Evolutionary conservation across 2,888 invertebrate species (phyloP).

Genomic region (Leucophora obtusa): DNA sequence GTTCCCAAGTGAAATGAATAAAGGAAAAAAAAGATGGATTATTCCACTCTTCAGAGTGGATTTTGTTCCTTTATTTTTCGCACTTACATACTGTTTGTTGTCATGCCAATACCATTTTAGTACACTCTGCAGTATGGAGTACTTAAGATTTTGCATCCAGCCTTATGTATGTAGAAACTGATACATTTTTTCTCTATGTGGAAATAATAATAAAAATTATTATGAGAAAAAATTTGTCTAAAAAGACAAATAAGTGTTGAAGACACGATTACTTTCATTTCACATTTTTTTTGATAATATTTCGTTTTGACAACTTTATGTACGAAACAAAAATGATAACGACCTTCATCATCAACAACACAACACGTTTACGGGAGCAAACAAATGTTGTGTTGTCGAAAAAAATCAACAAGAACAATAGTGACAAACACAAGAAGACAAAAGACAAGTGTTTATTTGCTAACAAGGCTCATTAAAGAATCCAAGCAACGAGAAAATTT

Average conservation of each 20-base stretch:
- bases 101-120: too few species aligned
- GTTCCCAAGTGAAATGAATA: too few species aligned
- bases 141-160: too few species aligned
- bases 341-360: constrained; percentile 37
- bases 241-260: constrained; percentile 16
- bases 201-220: neutral
- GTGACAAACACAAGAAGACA: constrained; percentile 32
- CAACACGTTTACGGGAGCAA: constrained; percentile 18
- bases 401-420: neutral
- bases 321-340: constrained; percentile 16
- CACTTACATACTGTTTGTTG: too few species aligned
- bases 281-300: neutral
- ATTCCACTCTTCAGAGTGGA: too few species aligned
- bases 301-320: constrained; percentile 23
- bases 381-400: constrained; percentile 9
- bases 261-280: constrained; percentile 15
- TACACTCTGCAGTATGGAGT: too few species aligned
- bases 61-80: too few species aligned
- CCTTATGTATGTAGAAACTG: too few species aligned
- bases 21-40: too few species aligned
- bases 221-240: constrained; percentile 6
- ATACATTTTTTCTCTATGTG: too few species aligned
- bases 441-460: constrained; percentile 57
- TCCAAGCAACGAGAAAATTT: constrained; percentile 28
- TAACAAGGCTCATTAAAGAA: constrained; percentile 58